Evolutionary conservation across 2,113 vertebrate species (phyloP), one percentile per base, ranked within the genome.

Genomic region (Macquaria australasica): DNA sequence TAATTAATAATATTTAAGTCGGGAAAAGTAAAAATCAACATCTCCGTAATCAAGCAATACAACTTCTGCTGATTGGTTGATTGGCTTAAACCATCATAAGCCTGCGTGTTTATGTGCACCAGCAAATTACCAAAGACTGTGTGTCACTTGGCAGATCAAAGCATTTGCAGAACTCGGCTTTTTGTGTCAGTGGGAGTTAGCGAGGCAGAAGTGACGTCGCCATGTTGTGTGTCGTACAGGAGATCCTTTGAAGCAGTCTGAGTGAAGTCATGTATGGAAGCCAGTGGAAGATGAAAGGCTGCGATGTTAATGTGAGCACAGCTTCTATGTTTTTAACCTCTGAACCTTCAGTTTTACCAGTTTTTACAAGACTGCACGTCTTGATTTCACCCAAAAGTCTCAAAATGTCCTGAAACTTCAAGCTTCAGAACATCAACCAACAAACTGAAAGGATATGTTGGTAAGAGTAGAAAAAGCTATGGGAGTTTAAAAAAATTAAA

Each of bases 101-200:
- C 20, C 10, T 6, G 37, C 21, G 5, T 20, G 43, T 45, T 45
- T 43, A n/a, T 45, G 45, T 60, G 25, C n/a, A 41, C 16, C 18
- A 9, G 64, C 68, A 51, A 82, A 69, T 73, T 37, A 60, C 58
- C 4, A 51, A 23, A 48, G 45, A 48, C 2, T 41, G 1, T n/a
- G 55, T 74, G 73, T 81, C 69, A 70, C 71, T 12, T 3, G 5
- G 5, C 70, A 39, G 77, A 81, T 72, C 25, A 86, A 68, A 76
- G 16, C 10, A 23, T 14, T 23, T 77, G 60, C 9, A 56, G 28
- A 1, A 60, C 25, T 79, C 64, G 66, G 66, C 50, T 23, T 66
- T 87, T 70, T 79, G 58, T 66, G 68, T 88, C 45, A 68, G 60
- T 34, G 84, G 21, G 53, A 75, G 72, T n/a, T 6, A 84, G 70